phyloP scores from a whole-genome alignment of 2,113 vertebrate genomes.

The Zosterops japonicus region DNA sequence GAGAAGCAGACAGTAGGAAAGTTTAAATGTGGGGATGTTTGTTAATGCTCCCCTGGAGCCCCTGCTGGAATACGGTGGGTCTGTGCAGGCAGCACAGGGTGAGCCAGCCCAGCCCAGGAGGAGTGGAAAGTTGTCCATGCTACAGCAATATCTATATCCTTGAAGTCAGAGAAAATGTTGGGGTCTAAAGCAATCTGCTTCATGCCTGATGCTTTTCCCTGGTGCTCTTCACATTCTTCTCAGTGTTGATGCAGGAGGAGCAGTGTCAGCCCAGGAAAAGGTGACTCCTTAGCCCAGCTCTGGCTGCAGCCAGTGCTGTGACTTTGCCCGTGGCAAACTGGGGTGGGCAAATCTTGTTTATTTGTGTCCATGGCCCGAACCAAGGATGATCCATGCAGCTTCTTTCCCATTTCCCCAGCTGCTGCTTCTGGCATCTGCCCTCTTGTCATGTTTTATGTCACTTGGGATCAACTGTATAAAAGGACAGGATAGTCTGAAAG shows the following conservation, averaged over 20 bases:
- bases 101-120: accelerated
- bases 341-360: neutral
- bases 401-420: neutral
- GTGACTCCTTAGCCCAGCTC: neutral
- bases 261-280: neutral
- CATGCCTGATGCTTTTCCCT: neutral
- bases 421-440: neutral
- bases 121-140: neutral
- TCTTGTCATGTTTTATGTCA: neutral
- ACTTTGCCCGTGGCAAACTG: neutral
- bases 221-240: neutral
- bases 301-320: neutral
- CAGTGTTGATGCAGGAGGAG: accelerated
- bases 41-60: neutral
- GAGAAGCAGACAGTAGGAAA: neutral
- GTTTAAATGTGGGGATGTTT: neutral
- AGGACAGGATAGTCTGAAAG: neutral
- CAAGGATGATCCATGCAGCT: neutral
- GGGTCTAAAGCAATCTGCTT: neutral
- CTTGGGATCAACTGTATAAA: neutral
- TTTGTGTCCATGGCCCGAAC: neutral
- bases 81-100: accelerated
- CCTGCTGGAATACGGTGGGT: neutral
- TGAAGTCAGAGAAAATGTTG: neutral
- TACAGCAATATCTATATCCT: neutral